Evolutionary conservation across 2,888 invertebrate genomes (phyloP), one percentile per base, ranked within the genome.

Genomic region (Agriopis marginaria): DNA sequence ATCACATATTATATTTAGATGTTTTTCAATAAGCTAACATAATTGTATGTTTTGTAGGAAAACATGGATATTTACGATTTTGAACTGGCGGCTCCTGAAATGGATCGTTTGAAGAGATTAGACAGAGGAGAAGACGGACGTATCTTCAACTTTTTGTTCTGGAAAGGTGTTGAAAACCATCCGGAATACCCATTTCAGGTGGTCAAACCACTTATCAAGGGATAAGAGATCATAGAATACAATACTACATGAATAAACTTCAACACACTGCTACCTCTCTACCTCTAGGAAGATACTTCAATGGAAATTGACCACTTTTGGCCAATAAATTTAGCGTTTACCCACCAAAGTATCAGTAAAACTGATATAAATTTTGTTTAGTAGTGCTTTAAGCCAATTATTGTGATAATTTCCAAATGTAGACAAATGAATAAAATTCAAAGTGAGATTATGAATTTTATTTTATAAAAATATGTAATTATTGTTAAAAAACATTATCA

Each of bases 31-130:
- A 42, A 42, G 42, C 51, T 67, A n/a, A 49, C 7, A 7, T 8
- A 14, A 7, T 14, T 49, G 8, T 14, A 49, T 49, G 51, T 51
- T 5, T 73, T 72, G 55, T 75, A 94, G 89, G 95, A 96, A 80
- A 98, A 98, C 81, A 95, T 96, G 66, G 89, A 96, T 63, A 90
- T 97, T 71, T 96, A 96, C 77, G 95, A 96, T 84, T 96, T 97
- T 82, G 94, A 95, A 75, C 79, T 97, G 67, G 83, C 89, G 0
- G 81, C 90, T 12, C 91, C 94, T 3, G 96, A 97, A 72, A 86
- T 96, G 76, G 84, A 94, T 64, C 80, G 82, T 32, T 79, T 97
- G 61, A 91, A 94, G 77, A 86, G 79, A n/a, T 85, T 97, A 66
- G 96, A 97, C 80, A 94, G 91, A 82, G 96, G 95, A 3, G 95